A percentile compares a stretch with the other conserved stretches of the same genome.
These are phyloP conservation scores for Oxycera nigricornis DNA, from an alignment of 2,888 invertebrate genomes.

Conservation along the genomic window DNA sequence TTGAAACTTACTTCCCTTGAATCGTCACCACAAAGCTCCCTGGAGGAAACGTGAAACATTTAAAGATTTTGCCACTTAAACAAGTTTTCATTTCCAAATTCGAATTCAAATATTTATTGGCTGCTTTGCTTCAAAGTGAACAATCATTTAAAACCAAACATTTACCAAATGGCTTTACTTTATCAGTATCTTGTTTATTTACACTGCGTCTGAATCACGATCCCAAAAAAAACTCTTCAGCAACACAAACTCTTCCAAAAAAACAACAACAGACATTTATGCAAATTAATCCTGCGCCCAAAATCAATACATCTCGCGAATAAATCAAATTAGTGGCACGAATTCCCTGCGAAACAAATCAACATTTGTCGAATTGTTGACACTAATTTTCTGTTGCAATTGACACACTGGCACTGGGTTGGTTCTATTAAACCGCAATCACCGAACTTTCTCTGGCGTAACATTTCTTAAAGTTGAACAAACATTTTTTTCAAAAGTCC, in stretches of 20 bases:
- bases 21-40: no score
- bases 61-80: no score
- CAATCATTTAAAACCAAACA: no score
- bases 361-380: not conserved
- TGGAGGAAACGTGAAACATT: no score
- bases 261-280: not conserved
- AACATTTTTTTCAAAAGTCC: not conserved
- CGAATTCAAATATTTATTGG: no score
- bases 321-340: not conserved
- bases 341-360: not conserved
- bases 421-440: not conserved
- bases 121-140: no score
- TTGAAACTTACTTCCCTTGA: no score
- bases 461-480: no score
- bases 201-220: not conserved
- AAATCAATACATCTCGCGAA: not conserved
- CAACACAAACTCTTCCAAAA: not conserved
- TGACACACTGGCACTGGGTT: not conserved
- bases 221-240: not conserved
- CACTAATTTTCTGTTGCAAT: not conserved
- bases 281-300: not conserved
- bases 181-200: not conserved
- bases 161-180: no score
- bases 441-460: not conserved
- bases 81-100: no score